phyloP scores from a whole-genome alignment of 2,888 invertebrate species.

The Ischnura elegans region DNA sequence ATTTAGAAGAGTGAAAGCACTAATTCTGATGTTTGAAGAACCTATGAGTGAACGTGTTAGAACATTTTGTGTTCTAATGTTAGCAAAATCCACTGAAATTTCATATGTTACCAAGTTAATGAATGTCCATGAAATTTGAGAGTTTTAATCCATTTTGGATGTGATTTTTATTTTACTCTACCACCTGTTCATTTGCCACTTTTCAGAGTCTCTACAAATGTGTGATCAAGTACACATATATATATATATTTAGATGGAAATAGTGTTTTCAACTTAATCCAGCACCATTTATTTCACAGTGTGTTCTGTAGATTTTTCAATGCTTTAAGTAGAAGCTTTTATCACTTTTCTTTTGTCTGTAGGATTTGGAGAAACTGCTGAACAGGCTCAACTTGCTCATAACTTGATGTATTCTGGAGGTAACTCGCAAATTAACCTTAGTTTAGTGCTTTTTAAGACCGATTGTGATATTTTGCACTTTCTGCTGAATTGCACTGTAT shows the following conservation, averaged over 20 bases:
- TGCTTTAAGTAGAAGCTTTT: conserved; percentile 68
- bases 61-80: too few relatives aligned
- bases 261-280: conserved; percentile 21
- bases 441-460: not conserved
- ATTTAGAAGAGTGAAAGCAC: too few relatives aligned
- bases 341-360: conserved; percentile 75
- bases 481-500: not conserved
- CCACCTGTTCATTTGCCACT: too few relatives aligned
- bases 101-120: too few relatives aligned
- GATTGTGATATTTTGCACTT: not conserved
- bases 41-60: too few relatives aligned
- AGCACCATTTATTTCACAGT: conserved; percentile 39
- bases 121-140: too few relatives aligned
- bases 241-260: not conserved
- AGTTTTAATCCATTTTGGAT: too few relatives aligned
- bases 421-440: conserved; percentile 73
- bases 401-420: conserved; percentile 92
- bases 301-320: conserved; percentile 68
- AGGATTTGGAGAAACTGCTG: conserved; percentile 89
- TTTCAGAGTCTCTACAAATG: too few relatives aligned
- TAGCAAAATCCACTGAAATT: too few relatives aligned
- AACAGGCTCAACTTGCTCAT: conserved; percentile 91
- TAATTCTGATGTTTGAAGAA: too few relatives aligned
- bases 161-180: too few relatives aligned
- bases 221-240: too few relatives aligned